Evolutionary conservation across 2,888 invertebrate genomes (phyloP), one percentile per base, ranked within the genome.

Genomic region (Archips crataeganus): DNA sequence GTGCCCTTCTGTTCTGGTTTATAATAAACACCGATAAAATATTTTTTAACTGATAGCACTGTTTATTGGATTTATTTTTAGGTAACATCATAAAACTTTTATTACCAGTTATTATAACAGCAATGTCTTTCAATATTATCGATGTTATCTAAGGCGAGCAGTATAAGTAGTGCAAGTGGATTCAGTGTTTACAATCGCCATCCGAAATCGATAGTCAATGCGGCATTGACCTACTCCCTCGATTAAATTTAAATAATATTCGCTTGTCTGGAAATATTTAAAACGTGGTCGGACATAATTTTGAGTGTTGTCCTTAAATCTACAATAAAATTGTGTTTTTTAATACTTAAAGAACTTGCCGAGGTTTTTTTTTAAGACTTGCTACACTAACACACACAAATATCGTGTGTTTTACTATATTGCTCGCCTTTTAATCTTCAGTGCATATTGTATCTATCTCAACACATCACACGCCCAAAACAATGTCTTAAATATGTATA

Each of bases 211-310:
- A 87, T 87, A 86, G 81, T 79, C 81, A 71, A 80, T 79, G 64
- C 79, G 85, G 82, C 90, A 89, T 88, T 91, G 90, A 90, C 90
- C 89, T 79, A 89, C 83, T 87, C 78, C 80, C 77, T 78, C 75
- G 77, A 80, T 80, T 79, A 77, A 82, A 81, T 86, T 83, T 80
- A 79, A 81, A 81, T 79, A 79, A 78, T 81, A 80, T 80, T 77
- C 39, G 68, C 67, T 39, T 59, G 68, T 63, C 63, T 68, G 34
- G 39, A 59, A 59, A 62, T 39, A 32, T 39, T 49, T 49, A 47
- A 59, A 6, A 23, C 32, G 13, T 68, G 11, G 36, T 64, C 63
- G n/a, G 42, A 63, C 57, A 57, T 73, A 32, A 47, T 39, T 68
- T 59, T 68, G 9, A 8, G 23, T 1, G 51, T 36, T 65, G 47